Percentiles rank a stretch among this genome's conserved stretches.
These are phyloP conservation scores for Eidolon helvum DNA, from an alignment of 2,113 vertebrate genomes.

Conservation along the genomic window DNA sequence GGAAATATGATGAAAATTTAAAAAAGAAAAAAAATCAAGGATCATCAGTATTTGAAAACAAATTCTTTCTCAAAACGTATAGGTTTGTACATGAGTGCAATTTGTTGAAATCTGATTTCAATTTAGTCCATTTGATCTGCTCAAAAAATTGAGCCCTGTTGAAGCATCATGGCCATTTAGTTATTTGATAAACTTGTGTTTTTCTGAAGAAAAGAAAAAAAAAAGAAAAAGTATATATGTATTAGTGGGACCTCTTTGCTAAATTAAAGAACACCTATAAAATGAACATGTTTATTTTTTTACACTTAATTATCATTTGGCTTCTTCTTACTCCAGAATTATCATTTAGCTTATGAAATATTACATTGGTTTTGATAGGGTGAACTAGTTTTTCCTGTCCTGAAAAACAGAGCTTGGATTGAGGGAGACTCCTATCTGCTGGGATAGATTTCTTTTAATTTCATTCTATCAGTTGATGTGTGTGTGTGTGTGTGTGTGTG, in stretches of 20 bases:
- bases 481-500: neutral
- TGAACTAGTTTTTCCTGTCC: neutral
- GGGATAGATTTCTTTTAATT: conserved; percentile 6
- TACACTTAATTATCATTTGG: neutral
- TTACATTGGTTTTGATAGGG: neutral
- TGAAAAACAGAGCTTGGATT: neutral
- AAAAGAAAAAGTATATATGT: neutral
- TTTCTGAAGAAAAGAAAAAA: neutral
- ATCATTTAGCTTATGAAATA: conserved; percentile 16
- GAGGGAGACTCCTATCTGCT: neutral
- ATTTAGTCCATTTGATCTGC: neutral
- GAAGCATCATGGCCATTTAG: neutral
- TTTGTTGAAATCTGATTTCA: neutral
- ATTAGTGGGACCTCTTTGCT: neutral
- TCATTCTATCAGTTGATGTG: neutral
- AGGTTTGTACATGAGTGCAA: neutral
- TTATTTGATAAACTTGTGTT: neutral
- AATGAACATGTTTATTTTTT: neutral
- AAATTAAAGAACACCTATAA: neutral
- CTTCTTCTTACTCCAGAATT: neutral
- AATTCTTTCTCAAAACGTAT: neutral
- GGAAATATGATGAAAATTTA: neutral
- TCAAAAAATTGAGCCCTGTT: neutral
- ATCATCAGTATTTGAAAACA: conserved; percentile 10
- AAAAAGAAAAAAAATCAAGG: neutral